Conservation (phyloP, 2,888 invertebrate genomes). For the Eupeodes latifasciatus region DNA sequence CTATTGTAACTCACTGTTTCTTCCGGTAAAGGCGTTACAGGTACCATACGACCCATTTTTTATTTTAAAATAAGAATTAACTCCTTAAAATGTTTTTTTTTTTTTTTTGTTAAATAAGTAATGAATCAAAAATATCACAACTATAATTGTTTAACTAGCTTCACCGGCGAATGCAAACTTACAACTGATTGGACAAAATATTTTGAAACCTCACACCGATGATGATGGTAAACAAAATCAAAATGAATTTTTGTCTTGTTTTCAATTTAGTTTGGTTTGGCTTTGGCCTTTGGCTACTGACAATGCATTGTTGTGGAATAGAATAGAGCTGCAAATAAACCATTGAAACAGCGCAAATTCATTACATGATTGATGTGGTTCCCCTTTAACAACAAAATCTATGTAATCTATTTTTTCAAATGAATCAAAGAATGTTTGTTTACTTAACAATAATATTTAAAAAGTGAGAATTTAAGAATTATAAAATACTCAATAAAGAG, state of each 20-base stretch:
- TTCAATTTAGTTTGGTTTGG: slow-evolving; percentile 17
- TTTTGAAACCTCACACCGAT: slow-evolving; percentile 33
- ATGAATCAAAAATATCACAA: neutral
- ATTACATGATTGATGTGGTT: slow-evolving; percentile 32
- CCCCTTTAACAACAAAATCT: slow-evolving; percentile 12
- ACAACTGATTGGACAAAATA: slow-evolving; percentile 56
- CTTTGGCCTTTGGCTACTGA: slow-evolving; percentile 49
- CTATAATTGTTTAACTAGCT: slow-evolving; percentile 25
- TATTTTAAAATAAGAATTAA: neutral
- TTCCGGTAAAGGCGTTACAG: slow-evolving; percentile 14
- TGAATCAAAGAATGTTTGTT: neutral
- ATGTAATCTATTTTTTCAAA: neutral
- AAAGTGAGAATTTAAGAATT: neutral
- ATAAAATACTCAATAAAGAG: neutral
- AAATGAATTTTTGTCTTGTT: neutral
- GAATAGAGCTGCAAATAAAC: slow-evolving; percentile 18
- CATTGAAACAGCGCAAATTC: slow-evolving; percentile 29
- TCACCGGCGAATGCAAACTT: slow-evolving; percentile 56
- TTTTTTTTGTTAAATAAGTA: neutral
- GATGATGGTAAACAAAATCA: slow-evolving; percentile 50
- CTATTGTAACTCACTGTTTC: slow-evolving; percentile 26
- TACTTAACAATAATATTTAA: neutral
- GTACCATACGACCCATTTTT: slow-evolving; percentile 48
- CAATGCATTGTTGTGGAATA: slow-evolving; percentile 40
- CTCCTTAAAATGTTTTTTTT: neutral